phyloP scores from a whole-genome alignment of 2,113 vertebrate species.

The Engystomops pustulosus region DNA sequence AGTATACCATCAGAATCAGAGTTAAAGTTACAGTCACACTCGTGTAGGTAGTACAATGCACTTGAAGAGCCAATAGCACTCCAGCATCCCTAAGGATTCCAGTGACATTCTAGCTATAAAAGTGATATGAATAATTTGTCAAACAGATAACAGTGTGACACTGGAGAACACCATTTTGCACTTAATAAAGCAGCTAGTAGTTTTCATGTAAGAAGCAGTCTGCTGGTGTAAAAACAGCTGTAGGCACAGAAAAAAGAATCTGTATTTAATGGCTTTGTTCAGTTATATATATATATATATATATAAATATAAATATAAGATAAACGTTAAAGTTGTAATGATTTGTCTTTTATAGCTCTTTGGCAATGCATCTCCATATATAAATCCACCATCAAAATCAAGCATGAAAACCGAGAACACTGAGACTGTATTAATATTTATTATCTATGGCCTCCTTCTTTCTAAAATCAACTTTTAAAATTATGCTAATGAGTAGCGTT shows the following conservation, averaged over 20 bases:
- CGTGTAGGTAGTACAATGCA: not conserved
- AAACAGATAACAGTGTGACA: not conserved
- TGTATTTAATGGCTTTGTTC: not conserved
- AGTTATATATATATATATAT: too few species aligned
- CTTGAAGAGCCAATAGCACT: not conserved
- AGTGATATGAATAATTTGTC: not conserved
- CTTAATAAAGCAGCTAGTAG: not conserved
- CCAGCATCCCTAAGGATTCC: slow-evolving; percentile 5
- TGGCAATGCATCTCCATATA: too few species aligned
- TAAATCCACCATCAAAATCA: too few species aligned
- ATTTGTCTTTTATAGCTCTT: too few species aligned
- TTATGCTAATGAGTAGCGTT: too few species aligned
- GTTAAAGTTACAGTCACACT: not conserved
- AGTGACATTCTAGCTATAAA: not conserved
- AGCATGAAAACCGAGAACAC: too few species aligned
- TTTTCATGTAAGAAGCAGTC: not conserved
- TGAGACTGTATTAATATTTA: too few species aligned
- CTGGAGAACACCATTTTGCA: not conserved
- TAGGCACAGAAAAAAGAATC: not conserved
- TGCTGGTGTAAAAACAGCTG: not conserved
- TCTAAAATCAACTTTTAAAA: too few species aligned
- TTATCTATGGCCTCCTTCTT: too few species aligned
- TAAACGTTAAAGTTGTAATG: too few species aligned
- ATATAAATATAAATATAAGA: too few species aligned
- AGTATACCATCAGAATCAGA: too few species aligned